Base-by-base conservation (phyloP, 1,140 invertebrate species). In the Mamestra configurata region DNA sequence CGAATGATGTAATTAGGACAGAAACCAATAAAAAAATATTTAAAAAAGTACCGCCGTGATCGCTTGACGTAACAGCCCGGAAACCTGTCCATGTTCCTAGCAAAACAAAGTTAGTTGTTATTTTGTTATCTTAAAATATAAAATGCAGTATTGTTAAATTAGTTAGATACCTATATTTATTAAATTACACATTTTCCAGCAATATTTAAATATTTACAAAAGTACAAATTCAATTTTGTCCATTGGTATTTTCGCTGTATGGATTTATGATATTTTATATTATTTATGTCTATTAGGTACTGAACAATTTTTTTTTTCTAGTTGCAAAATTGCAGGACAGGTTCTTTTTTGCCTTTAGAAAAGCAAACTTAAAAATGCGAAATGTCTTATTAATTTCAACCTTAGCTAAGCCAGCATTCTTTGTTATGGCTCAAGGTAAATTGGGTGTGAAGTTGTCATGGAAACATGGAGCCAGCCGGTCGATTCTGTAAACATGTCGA, bases 71-170 rank as follows among this genome's bases (percentile, higher is more conserved):
- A 46, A 93, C 90, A 31, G 91, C 82, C 72, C 82, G 87, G 85
- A 94, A 93, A 71, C 92, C 90, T 83, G 90, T 84, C 93, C 93
- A 91, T 85, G 82, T 82, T 82, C 88, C 92, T 93, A 93, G 71
- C 80, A 80, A 90, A 92, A 83, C n/a, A 94, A 88, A 91, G 90
- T 90, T 87, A 88, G 86, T 87, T 24, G 31, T 89, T 89, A 90
- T 81, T 68, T 76, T 71, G 78, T 75, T 72, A 35, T 66, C 59
- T 43, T 51, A 81, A 70, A 64, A 64, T 66, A 55, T 15, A 70
- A 57, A 66, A 75, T 49, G 79, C 55, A 57, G 49, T 81, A 64
- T 31, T 75, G 10, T 59, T 75, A 59, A 4, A 20, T 57, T n/a
- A 43, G 18, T 57, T 57, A 73, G 18, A 11, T 46, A 40, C 11